Evolutionary conservation across 2,113 vertebrate species (phyloP), one percentile per base, ranked within the genome.

Genomic region (Aegithalos caudatus): DNA sequence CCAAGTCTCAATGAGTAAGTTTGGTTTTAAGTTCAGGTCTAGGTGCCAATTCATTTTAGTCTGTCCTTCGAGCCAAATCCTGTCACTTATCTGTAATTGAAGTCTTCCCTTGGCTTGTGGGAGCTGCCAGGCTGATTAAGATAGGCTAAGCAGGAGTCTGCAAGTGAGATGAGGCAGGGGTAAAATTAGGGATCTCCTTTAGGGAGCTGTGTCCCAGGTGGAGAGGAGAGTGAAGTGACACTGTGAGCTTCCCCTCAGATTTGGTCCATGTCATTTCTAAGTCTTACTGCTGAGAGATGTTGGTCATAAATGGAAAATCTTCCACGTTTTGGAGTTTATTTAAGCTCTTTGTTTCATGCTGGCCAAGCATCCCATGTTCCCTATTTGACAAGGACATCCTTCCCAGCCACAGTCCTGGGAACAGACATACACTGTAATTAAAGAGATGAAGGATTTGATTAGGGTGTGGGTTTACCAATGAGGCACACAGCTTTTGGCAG

Each of bases 391-490:
- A 78, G 72, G 79, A 60, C 86, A 88, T 94, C 69, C 85, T 96
- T 86, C 86, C 88, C 85, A 96, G 85, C 87, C 74, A 20, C 5
- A 83, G 87, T 73, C 87, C 93, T 96, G 93, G 93, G 92, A 97
- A 97, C 88, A 95, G 60, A 14, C 86, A 42, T 74, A 60, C 80
- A 48, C 64, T 94, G 79, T 96, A 96, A 97, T 96, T 96, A 96
- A 45, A 76, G 72, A 96, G 93, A 95, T 95, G 82, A 92, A 84
- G 79, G 72, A 88, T 90, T 95, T 95, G 94, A 94, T 96, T 80
- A 86, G 88, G 93, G 95, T 95, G 94, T 94, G 95, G 82, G 64
- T 93, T 93, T 96, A 84, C 92, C 64, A 83, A 64, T 77, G 88
- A 95, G 74, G 81, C 78, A 95, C 67, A 54, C 86, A 80, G 81